Base-by-base conservation (phyloP, 2,113 vertebrate species). In the Corvus cornix region DNA sequence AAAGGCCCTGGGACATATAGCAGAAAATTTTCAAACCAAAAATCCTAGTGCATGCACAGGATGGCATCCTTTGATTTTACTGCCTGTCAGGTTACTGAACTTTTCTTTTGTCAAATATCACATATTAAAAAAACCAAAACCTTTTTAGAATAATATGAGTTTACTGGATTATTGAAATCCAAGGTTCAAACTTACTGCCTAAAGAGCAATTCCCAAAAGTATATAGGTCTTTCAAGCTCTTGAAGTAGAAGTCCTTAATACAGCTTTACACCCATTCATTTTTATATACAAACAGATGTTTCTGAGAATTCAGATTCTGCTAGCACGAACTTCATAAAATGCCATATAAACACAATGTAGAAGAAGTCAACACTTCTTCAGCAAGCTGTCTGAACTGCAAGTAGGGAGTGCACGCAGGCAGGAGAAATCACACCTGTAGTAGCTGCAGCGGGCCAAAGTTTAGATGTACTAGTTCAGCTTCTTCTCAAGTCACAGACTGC, bases 391-490 rank as follows among this genome's bases (percentile, higher is more conserved):
- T 51, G 30, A 86, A 62, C 41, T 1, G 0, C 83, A 51, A 4
- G n/a, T 23, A 51, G 11, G 22, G 26, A 43, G 20, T 0, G 0
- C 72, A 66, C 2, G 1, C 4, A 55, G 9, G 28, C 22, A 62
- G 28, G 26, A 83, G 15, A 67, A 87, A 74, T 24, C 10, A 83
- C 13, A 69, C 12, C 11, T 66, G 5, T 1, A 87, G 28, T 4
- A 63, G 27, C 0, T 82, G 75, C 23, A 10, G 0, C 2, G 55
- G 31, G 22, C 13, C 15, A 24, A 74, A 85, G 49, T 70, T 72
- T 27, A 24, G 9, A 66, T 59, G 27, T 8, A 30, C 15, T 39
- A 35, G 13, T 33, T 87, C 31, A 62, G 37, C 44, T 80, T 69
- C 44, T 72, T 85, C 33, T 24, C 28, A 27, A 80, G 30, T 55